Evolutionary conservation across 2,797 vertebrate genomes (phyloP).

Genomic region (Gymnoscopelus braueri): DNA sequence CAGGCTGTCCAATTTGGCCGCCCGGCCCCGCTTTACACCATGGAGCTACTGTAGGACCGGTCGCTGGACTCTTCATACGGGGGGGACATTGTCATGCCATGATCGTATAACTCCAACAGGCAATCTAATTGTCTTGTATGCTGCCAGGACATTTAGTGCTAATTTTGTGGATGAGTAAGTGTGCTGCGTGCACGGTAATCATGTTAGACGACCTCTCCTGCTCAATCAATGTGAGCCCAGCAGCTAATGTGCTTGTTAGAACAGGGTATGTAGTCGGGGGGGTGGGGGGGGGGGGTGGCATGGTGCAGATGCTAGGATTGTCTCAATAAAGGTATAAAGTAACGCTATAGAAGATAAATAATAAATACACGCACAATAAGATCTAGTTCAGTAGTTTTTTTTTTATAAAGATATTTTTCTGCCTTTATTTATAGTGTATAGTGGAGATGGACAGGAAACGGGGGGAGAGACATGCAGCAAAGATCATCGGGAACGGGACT

Average conservation of each 20-base stretch:
- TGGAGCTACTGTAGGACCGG: constrained; percentile 57
- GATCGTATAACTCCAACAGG: constrained; percentile 51
- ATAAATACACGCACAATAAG: not conserved
- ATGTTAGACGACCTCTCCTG: constrained; percentile 50
- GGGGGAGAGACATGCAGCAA: too few species aligned
- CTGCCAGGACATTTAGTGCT: constrained; percentile 59
- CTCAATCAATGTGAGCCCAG: constrained; percentile 48
- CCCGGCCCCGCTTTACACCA: constrained; percentile 14
- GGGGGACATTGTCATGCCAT: constrained; percentile 59
- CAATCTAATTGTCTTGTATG: constrained; percentile 59
- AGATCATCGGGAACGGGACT: too few species aligned
- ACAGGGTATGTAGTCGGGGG: constrained; percentile 40
- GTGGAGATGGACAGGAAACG: too few species aligned
- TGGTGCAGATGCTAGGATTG: constrained; percentile 11
- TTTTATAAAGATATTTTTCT: too few species aligned
- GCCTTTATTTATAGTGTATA: too few species aligned
- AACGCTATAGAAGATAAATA: not conserved
- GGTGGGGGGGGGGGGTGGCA: not conserved
- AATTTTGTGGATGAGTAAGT: constrained; percentile 68
- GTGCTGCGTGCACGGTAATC: constrained; percentile 59
- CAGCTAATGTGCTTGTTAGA: constrained; percentile 55
- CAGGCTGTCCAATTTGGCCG: constrained; percentile 66
- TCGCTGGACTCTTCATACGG: constrained; percentile 59
- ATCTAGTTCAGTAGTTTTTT: constrained; percentile 2
- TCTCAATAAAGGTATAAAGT: not conserved